Base-by-base conservation (phyloP, 1,140 invertebrate genomes). In the Dendrolimus punctatus region DNA sequence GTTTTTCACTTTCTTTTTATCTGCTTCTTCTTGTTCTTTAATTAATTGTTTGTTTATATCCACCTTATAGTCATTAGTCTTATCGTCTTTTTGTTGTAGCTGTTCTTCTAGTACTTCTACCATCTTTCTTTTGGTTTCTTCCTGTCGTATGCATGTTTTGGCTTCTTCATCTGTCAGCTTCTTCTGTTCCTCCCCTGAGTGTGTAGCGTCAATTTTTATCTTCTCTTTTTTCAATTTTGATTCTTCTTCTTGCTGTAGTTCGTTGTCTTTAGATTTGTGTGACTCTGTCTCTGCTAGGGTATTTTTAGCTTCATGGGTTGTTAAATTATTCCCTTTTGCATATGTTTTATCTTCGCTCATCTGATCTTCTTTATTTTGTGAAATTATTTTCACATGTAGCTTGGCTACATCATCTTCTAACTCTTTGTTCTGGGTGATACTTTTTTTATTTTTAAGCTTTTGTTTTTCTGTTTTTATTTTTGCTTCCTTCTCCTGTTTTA, bases 181-280 rank as follows among this genome's bases (percentile, higher is more conserved):
- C 23, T 23, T 23, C 23, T 23, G 23, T 23, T 23, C 23, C 23
- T 23, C 23, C 23, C 1, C 23, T 23, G 3, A 23, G 23, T 23
- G 23, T 3, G 3, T 23, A 23, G 23, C 23, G 23, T 62, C 69
- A 52, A 48, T 56, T 47, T 64, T 57, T 75, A 60, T 59, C 7
- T 55, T 39, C n/a, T n/a, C 43, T 45, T 45, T 45, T n/a, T 68
- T 54, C 51, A 49, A 55, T 40, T 54, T 46, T 48, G 57, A 48
- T 56, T 71, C 56, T 64, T 73, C 8, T 48, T 23, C 41, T 52
- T 65, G 54, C 59, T 72, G 45, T 39, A 55, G n/a, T 48, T 66
- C 50, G 44, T 56, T 48, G 5, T 6, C 6, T 41, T 6, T 40
- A 43, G 40, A 6, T 36, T 46, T 3, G 23, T 23, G 1, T 38